Base-by-base conservation (phyloP, 2,888 invertebrate genomes). In the Nephrocerus scutellatus region DNA sequence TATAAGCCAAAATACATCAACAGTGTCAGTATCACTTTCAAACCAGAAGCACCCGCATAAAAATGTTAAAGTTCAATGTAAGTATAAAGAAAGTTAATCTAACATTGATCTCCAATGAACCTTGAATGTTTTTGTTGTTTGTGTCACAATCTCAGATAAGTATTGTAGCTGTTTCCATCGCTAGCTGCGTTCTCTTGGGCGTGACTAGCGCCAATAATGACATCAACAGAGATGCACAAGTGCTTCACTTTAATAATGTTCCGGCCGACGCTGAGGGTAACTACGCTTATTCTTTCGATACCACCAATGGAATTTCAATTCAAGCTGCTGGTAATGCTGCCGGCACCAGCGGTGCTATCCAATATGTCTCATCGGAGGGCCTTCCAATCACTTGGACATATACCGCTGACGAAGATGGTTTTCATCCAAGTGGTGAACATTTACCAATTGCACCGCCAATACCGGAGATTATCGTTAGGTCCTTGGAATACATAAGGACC, bases 381-480 rank as follows among this genome's bases (percentile, higher is more conserved):
- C 49, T 57, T 20, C 52, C 49, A 1, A 59, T 71, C 57, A 46
- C 54, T 7, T 28, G 73, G 23, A 53, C 51, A 38, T 80, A 76
- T 70, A 53, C 62, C 5, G 79, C 80, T 50, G 62, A 79, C 60
- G 76, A 74, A 53, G 70, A 72, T 51, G 80, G 80, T 44, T 77
- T 66, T 67, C 70, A 69, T 39, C 70, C 74, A 20, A 50, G 59
- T 52, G 74, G 66, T 31, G 59, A 59, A 15, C 66, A 66, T 56
- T 48, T 67, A 49, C 68, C 68, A 22, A 72, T 71, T 1, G 59
- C 75, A 0, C 76, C 72, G 1, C 75, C 76, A 2, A 71, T 75
- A 42, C 76, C 76, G 1, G 70, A 63, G 2, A 67, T 70, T 56
- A 74, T 76, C 30, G 37, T 72, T 13, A 65, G 70, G n/a, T 57